Evolutionary conservation across 2,888 invertebrate genomes (phyloP), one percentile per base, ranked within the genome.

Genomic region (Drosophila sordidapex): DNA sequence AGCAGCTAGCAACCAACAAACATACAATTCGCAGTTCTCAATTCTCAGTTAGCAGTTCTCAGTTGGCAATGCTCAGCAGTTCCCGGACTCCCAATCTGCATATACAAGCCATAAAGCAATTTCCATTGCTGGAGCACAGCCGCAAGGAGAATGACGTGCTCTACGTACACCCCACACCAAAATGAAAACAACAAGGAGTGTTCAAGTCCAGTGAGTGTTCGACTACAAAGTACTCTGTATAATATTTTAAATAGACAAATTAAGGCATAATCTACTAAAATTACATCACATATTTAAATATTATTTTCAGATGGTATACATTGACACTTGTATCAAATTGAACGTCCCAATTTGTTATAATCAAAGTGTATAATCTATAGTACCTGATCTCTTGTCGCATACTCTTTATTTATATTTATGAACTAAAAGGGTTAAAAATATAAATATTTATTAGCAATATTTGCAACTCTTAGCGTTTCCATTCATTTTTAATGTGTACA

Each of bases 61-160:
- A 61, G 60, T 75, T 56, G 35, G 31, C 36, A 62, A 61, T 70
- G 53, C 73, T 61, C 68, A 66, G 59, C 74, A 64, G 57, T 79
- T 69, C 46, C 49, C 59, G 54, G 68, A 74, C 76, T 75, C 56
- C 82, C 89, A 85, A 90, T 90, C 90, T 91, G 90, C 90, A 90
- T 90, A 90, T 91, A 91, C 90, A 90, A 91, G 91, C 90, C 84
- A 91, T 90, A 91, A 90, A 89, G 87, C 85, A 90, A 91, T 90
- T 90, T 91, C 90, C 90, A 90, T 90, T 89, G 80, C 71, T 76
- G 88, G 70, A 74, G 72, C 81, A 80, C 57, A 74, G 63, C 71
- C 54, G 38, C 72, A 63, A 76, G 69, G 63, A 79, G 70, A 78
- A 61, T 76, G 64, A 77, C 58, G 69, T 66, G 68, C 70, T 83